Conservation (phyloP, 2,113 vertebrate genomes). For the Pedionomus torquatus region DNA sequence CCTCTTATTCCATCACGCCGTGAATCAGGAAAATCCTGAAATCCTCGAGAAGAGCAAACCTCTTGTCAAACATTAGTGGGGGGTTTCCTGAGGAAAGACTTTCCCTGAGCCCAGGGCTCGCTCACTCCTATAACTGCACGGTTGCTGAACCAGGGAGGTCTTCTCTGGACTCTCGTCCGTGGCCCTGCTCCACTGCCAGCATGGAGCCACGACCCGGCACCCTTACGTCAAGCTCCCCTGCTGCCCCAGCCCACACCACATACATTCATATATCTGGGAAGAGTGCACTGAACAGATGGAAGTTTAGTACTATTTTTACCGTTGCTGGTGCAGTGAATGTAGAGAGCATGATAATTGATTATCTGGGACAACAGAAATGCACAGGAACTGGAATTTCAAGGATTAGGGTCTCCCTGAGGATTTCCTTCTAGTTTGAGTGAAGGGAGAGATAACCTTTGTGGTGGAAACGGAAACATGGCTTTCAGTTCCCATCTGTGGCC, state of each 20-base stretch:
- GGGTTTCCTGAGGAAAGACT: background rate
- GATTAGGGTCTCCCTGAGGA: conserved; percentile 31
- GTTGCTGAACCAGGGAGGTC: background rate
- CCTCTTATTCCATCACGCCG: background rate
- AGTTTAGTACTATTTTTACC: conserved; percentile 44
- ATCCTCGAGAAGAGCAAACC: background rate
- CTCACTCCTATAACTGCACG: fast-evolving
- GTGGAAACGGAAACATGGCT: conserved; percentile 28
- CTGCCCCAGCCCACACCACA: background rate
- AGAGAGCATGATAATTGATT: conserved; percentile 58
- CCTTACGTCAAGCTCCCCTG: background rate
- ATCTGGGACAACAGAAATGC: conserved; percentile 43
- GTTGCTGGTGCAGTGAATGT: background rate
- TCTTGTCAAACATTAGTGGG: background rate
- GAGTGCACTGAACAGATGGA: conserved; percentile 43
- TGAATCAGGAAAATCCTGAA: background rate
- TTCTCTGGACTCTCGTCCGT: fast-evolving
- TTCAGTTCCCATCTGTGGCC: conserved; percentile 50
- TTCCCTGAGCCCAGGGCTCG: background rate
- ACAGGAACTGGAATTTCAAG: conserved; percentile 58
- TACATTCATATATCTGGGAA: conserved; percentile 16
- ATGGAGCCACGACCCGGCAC: fast-evolving
- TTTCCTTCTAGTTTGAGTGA: conserved; percentile 17
- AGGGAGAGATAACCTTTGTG: conserved; percentile 40
- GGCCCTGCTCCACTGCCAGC: background rate